Conservation (phyloP, 2,888 invertebrate species). For the Lottia gigantea region DNA sequence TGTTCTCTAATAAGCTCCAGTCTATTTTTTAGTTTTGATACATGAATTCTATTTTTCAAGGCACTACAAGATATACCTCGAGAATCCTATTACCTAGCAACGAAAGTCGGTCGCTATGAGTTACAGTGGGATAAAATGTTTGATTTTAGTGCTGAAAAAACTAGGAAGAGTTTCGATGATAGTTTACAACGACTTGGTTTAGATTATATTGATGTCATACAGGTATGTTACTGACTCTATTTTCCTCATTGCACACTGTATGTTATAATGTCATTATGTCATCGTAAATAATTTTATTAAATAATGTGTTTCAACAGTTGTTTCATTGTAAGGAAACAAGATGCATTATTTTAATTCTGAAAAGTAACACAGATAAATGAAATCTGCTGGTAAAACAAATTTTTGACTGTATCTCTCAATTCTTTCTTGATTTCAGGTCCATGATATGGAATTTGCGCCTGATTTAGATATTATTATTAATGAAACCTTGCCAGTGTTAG, state of each 20-base stretch:
- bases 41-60: constrained; percentile 43
- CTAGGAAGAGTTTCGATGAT: constrained; percentile 79
- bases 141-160: constrained; percentile 83
- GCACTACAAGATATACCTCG: constrained; percentile 84
- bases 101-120: constrained; percentile 86
- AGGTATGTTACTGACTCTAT: constrained; percentile 72
- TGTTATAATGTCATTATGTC: background rate
- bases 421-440: constrained; percentile 75
- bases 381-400: background rate
- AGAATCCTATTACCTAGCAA: constrained; percentile 86
- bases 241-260: no score
- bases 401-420: no score
- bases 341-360: no score
- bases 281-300: no score
- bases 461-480: constrained; percentile 80
- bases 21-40: no score
- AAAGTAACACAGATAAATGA: background rate
- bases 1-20: no score
- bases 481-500: constrained; percentile 87
- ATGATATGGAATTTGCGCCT: constrained; percentile 89
- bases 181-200: constrained; percentile 81
- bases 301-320: background rate
- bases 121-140: constrained; percentile 78
- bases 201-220: constrained; percentile 88
- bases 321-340: no score